phyloP scores from a whole-genome alignment of 2,888 invertebrate species.

The Thymelicus sylvestris region DNA sequence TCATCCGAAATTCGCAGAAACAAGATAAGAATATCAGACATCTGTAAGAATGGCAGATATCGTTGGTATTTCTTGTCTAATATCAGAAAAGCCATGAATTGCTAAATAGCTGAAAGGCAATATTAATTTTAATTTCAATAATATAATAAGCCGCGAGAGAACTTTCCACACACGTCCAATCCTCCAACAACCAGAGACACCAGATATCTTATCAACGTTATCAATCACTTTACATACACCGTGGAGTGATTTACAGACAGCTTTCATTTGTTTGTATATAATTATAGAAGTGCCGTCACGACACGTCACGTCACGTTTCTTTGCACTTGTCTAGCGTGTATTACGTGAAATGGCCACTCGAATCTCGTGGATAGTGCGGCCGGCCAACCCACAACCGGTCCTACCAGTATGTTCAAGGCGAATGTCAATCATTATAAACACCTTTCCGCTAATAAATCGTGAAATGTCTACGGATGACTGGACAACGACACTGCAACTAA shows the following conservation, averaged over 20 bases:
- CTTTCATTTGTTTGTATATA: constrained; percentile 33
- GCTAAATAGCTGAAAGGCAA: background rate
- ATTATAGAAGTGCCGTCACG: constrained; percentile 14
- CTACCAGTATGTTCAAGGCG: constrained; percentile 47
- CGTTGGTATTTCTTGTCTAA: background rate
- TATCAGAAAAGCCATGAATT: background rate
- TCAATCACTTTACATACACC: constrained; percentile 16
- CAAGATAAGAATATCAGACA: background rate
- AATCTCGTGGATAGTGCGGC: background rate
- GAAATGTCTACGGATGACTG: constrained; percentile 17
- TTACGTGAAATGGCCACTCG: constrained; percentile 25
- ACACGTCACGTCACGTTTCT: constrained; percentile 3
- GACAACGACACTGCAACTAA: background rate
- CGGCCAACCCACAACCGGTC: constrained; percentile 26
- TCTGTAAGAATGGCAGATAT: background rate
- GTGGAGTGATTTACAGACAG: constrained; percentile 18
- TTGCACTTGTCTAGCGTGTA: constrained; percentile 13
- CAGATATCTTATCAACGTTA: constrained; percentile 8
- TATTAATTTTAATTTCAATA: background rate
- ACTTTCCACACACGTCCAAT: constrained; percentile 1
- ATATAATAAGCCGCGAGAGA: background rate
- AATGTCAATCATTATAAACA: constrained; percentile 45
- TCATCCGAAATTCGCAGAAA: no score
- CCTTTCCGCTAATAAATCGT: constrained; percentile 32
- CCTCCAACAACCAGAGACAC: background rate